Base-by-base conservation (phyloP, 2,888 invertebrate genomes). In the Automeris io region DNA sequence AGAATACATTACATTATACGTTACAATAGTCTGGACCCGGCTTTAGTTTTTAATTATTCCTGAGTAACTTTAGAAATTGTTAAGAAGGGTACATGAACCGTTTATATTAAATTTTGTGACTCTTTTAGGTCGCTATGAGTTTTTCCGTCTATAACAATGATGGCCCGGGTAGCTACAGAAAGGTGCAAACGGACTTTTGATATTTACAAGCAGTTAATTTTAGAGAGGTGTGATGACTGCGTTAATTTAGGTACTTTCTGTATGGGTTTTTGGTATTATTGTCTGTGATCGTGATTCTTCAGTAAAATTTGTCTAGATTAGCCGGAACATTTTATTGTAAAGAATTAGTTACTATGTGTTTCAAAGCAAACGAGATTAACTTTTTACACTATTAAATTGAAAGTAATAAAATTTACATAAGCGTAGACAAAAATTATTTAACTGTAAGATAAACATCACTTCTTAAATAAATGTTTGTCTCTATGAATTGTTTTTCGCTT, bases 101-200 rank as follows among this genome's bases (percentile, higher is more conserved):
- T n/a, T n/a, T n/a, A n/a, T 18, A 8, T 22, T 7, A 34, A 16
- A 29, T n/a, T 2, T 12, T 39, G 22, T 26, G 29, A 35, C 26
- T 33, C 18, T 40, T 48, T 41, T 43, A 47, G 43, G 42, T 45
- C 32, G 33, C 36, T 19, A 35, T 43, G 18, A 39, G 40, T 37
- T 42, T 50, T 42, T 42, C 47, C 4, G 45, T 45, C 21, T 50
- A 47, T 39, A 39, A 42, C 25, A 39, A 39, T 36, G 18, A 43
- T 32, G 37, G 33, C 12, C 34, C 16, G 19, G 38, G 45, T 38
- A 46, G 25, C 35, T 39, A 40, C 4, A 22, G 35, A 23, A 42
- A 41, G 9, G 13, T 40, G 34, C 37, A 26, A 34, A 34, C 39
- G 34, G 34, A 39, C 18, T 25, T 29, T 29, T 29, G 29, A 29